Evolutionary conservation across 2,113 vertebrate genomes (phyloP), one percentile per base, ranked within the genome.

Genomic region (Gopherus flavomarginatus): DNA sequence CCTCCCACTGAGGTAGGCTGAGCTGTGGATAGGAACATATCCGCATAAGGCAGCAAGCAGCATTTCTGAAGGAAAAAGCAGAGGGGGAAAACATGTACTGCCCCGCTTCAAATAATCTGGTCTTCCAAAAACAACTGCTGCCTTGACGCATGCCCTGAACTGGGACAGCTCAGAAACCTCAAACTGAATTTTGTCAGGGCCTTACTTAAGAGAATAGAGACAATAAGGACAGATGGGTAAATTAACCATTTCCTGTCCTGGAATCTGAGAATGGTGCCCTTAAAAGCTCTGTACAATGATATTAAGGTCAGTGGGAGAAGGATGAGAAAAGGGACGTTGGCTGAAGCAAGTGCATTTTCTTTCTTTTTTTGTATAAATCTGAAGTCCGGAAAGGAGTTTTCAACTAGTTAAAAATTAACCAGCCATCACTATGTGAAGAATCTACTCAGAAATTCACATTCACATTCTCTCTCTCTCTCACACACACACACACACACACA

Each of bases 321-420:
- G 5, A 1, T 44, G n/a, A 54, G 57, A 24, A 8, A 79, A 91
- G 83, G 19, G 4, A 2, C 14, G 11, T n/a, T 1, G 29, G 22
- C 49, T 62, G 52, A 24, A 49, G 1, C 0, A 19, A 31, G 72
- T 11, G 65, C 65, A 72, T n/a, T n/a, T 72, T 72, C 65, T n/a
- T 21, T 27, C 35, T 42, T 4, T 56, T 52, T 79, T 10, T 53
- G 72, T 79, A 24, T 17, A 31, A 27, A 1, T 1, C 1, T 0
- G 29, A 77, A 49, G 72, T 49, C 62, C 62, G 80, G 42, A 53
- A 44, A 92, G 80, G 83, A 57, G 31, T 81, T 79, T 7, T 50
- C 35, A 79, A 5, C 85, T 53, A 81, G 87, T 5, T 50, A 6
- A 69, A 35, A 5, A n/a, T 47, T 35, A 4, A 75, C 6, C 87